Evolutionary conservation across 2,797 vertebrate species (phyloP), one percentile per base, ranked within the genome.

Genomic region (Lacerta bilineata): DNA sequence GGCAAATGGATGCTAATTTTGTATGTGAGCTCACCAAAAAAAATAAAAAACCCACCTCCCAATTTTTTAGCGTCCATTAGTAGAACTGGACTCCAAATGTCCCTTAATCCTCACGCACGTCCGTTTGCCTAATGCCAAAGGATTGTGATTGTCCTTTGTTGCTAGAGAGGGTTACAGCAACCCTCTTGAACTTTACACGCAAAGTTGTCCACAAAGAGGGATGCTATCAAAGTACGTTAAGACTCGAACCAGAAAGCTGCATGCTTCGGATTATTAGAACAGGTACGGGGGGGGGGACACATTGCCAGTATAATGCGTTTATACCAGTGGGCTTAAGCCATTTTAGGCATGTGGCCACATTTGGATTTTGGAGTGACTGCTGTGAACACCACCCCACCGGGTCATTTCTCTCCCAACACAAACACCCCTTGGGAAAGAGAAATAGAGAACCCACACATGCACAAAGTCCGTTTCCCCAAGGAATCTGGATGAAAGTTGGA

Each of bases 21-120:
- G 72, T 20, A n/a, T 87, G 88, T 88, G 91, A 92, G 93, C 72
- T 80, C 81, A 92, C 91, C 88, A 92, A 72, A 91, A 92, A 27
- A 3, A 20, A 20, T n/a, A 59, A 3, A 20, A 33, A 20, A 50
- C 33, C 9, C 84, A 59, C 91, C 91, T 90, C 91, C 78, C 92
- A 18, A n/a, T 29, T 9, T 89, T 89, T 50, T 93, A 87, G 88
- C 92, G 87, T 90, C 92, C 93, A 93, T 95, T 95, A 94, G 87
- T 61, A 88, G 91, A 94, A 91, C 89, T 80, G 87, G 89, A 88
- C 79, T 68, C 91, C 59, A 61, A 89, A 85, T 89, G 77, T 86
- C 89, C 83, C 81, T 87, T 92, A 89, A 90, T 89, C 88, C 87
- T 83, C 81, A n/a, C 46, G 86, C 50, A 55, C 81, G 50, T 64